A percentile compares a stretch with the other conserved stretches of the same genome.
Conservation (phyloP, 2,113 vertebrate genomes). For the Typhlomys cinereus region DNA sequence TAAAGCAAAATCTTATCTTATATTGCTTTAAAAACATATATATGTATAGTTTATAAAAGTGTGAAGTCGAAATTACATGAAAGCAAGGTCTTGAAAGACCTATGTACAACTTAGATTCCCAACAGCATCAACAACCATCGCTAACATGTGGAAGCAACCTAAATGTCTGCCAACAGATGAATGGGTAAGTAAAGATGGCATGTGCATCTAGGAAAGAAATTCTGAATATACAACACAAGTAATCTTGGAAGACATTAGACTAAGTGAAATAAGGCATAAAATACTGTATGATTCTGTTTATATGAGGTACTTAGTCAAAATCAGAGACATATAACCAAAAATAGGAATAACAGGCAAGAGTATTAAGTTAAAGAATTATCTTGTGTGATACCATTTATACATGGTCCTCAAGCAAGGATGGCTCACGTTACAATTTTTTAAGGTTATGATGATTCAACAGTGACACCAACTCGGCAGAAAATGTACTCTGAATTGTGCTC, state of each 20-base stretch:
- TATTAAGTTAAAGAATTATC: neutral
- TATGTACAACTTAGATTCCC: neutral
- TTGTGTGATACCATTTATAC: neutral
- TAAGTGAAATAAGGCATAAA: neutral
- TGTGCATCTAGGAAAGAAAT: neutral
- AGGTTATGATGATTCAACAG: neutral
- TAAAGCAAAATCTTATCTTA: conserved; percentile 46
- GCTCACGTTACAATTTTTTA: neutral
- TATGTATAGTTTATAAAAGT: neutral
- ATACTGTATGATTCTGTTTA: neutral
- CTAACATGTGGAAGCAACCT: neutral
- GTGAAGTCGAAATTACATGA: neutral
- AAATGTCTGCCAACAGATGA: neutral
- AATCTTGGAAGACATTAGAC: neutral
- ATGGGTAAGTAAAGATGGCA: neutral
- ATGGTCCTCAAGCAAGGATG: neutral
- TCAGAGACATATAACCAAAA: neutral
- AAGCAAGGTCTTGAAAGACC: neutral
- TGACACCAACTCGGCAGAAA: neutral
- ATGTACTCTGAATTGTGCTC: neutral
- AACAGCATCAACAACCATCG: neutral
- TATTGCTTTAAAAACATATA: neutral
- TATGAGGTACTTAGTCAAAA: neutral
- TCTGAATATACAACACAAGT: neutral
- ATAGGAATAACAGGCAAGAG: neutral